Base-by-base conservation (phyloP, 2,113 vertebrate genomes). In the Malaclemys terrapin region DNA sequence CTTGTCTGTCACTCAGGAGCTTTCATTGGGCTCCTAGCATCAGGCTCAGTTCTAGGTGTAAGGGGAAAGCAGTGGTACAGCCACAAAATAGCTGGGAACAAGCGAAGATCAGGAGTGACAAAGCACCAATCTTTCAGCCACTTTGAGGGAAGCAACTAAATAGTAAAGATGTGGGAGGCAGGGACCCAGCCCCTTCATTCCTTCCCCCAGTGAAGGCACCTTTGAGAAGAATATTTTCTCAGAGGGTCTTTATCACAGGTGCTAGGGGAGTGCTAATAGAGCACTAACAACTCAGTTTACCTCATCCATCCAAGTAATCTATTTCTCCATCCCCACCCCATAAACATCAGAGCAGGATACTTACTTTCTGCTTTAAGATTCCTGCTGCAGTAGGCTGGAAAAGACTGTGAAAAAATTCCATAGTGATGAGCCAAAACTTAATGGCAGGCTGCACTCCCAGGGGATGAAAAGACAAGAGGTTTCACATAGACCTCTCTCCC, bases 21-120 rank as follows among this genome's bases (percentile, higher is more conserved):
- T 65, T 65, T 65, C 31, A 35, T 65, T 35, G 91, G 54, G 88
- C 76, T 89, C 25, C 6, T 1, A 12, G 22, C 81, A 78, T 7
- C 56, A 29, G 72, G 57, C 57, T 12, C 82, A 50, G 27, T n/a
- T 83, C 56, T 52, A 59, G 27, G 0, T 5, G 83, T 0, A 0
- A n/a, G 38, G 16, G 80, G 85, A 90, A 85, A 53, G 53, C 59
- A 72, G 42, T 13, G 80, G 31, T 10, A 62, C n/a, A 76, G 38
- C 3, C 81, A 87, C 56, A 38, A 62, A 57, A 31, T 6, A 17
- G 17, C 57, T 45, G 42, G 22, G 2, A 79, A 49, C 19, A n/a
- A 76, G 20, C 5, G 3, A 59, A 81, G 29, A 22, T 85, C 45
- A 84, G n/a, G 5, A 94, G 35, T 2, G 92, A 47, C 49, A 89